Evolutionary conservation across 2,797 vertebrate genomes (phyloP), one percentile per base, ranked within the genome.

Genomic region (Bradypus variegatus): DNA sequence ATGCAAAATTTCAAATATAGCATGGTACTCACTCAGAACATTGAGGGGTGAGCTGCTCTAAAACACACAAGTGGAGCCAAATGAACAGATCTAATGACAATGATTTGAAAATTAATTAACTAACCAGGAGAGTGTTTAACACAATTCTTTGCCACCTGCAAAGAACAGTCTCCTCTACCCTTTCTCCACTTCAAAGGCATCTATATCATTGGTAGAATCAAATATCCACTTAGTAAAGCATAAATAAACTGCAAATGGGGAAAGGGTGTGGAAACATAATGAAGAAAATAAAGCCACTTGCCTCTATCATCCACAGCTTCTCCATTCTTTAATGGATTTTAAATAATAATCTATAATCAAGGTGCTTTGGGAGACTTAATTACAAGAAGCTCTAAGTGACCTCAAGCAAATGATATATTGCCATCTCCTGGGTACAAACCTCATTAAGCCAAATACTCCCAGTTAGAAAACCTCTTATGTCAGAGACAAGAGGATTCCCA

Each of bases 381-480:
- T 93, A 94, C 85, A 38, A 69, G 67, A 45, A 70, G 76, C 38
- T 33, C 88, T 86, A 79, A 48, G 16, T 94, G 75, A 97, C 81
- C 88, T 87, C 89, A 82, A 93, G 91, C 15, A 87, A 95, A 86
- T 50, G 48, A 38, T 77, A 73, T 25, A 73, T 91, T 78, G 79
- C 82, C 85, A 25, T 92, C 91, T 94, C 73, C 85, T 45, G 70
- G 36, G 58, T 60, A 73, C 65, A 70, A 80, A 67, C 60, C 84
- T 73, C 50, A 16, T 93, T 91, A 84, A 95, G 53, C 13, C 58
- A 83, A 91, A 93, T 33, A 38, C 8, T 89, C 65, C 64, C 91
- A 91, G 93, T 67, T 73, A 89, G 48, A 16, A 94, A 95, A 92
- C 73, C 93, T 96, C 94, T 95, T 92, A 90, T 85, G 76, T 89